Base-by-base conservation (phyloP, 2,797 vertebrate species). In the Bryconaethiops microstoma region DNA sequence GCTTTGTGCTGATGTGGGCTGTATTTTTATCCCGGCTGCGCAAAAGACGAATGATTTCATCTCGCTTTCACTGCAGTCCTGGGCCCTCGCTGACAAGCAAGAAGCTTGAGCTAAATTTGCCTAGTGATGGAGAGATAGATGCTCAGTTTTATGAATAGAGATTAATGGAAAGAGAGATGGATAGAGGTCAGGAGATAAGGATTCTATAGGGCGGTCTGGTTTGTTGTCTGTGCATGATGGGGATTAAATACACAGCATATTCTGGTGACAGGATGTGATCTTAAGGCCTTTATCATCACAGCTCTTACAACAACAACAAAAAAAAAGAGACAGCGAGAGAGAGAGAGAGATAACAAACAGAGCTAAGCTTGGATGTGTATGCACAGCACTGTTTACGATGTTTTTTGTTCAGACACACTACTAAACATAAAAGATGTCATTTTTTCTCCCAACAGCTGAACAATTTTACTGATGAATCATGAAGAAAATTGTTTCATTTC, bases 211-310 rank as follows among this genome's bases (percentile, higher is more conserved):
- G 64, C 13, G 59, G 40, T 19, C n/a, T 76, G 42, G 42, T 73
- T 40, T 78, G 83, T 74, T 75, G 65, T 12, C 42, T 52, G 5
- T 59, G 40, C 54, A 42, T 74, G 59, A 64, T 50, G 25, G 16
- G 64, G 75, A 40, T 78, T 70, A 78, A 70, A 48, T 29, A 54
- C 81, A 57, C 55, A 78, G 67, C 81, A 78, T 54, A 74, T 10
- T 54, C 35, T 55, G 45, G 16, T 35, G 35, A 39, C 55, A 82
- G 76, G 64, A 82, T 75, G 81, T 79, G 78, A 75, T 75, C 71
- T 42, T 75, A 63, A 62, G 45, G 65, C 74, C 76, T 55, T 79
- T 79, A 72, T 82, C 23, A 78, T 74, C 29, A 39, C 14, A 57
- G 23, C 57, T 64, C 19, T 73, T 73, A 67, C 5, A 68, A 67